These are phyloP conservation scores for Lophotriccus pileatus DNA, from an alignment of 2,797 vertebrate species.

Conservation along the genomic window DNA sequence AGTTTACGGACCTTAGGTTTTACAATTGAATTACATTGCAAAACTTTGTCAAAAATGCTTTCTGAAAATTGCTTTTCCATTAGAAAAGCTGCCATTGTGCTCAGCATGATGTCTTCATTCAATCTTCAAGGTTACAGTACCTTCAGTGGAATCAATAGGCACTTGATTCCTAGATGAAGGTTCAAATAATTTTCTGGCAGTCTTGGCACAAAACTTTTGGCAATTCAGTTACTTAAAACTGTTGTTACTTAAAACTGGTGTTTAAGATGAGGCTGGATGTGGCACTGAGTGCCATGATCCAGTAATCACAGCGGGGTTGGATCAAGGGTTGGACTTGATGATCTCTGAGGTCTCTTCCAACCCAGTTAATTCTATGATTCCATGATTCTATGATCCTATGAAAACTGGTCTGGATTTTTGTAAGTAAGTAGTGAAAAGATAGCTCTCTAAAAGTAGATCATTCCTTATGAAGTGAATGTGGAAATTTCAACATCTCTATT, in stretches of 20 bases:
- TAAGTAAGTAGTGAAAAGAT: neutral
- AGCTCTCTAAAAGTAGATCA: neutral
- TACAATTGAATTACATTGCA: conserved; percentile 36
- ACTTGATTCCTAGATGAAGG: conserved; percentile 45
- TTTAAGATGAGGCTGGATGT: too few relatives aligned
- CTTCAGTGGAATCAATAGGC: conserved; percentile 32
- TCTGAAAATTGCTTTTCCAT: conserved; percentile 14
- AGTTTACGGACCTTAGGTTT: conserved; percentile 18
- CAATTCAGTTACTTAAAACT: neutral
- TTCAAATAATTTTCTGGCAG: conserved; percentile 42
- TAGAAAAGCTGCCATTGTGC: conserved; percentile 40
- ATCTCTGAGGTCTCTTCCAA: too few relatives aligned
- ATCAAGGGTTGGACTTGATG: too few relatives aligned
- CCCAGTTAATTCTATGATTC: too few relatives aligned
- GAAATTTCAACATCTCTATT: neutral
- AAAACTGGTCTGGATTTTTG: neutral
- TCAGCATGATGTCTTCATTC: conserved; percentile 55
- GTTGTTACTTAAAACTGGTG: too few relatives aligned
- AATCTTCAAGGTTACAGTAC: conserved; percentile 37
- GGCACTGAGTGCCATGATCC: too few relatives aligned
- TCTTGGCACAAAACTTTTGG: neutral
- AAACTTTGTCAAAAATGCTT: conserved; percentile 33
- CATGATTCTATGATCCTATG: too few relatives aligned
- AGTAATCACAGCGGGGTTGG: too few relatives aligned
- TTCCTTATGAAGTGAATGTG: neutral